phyloP scores from a whole-genome alignment of 2,113 vertebrate genomes.

The Micronycteris hirsuta region DNA sequence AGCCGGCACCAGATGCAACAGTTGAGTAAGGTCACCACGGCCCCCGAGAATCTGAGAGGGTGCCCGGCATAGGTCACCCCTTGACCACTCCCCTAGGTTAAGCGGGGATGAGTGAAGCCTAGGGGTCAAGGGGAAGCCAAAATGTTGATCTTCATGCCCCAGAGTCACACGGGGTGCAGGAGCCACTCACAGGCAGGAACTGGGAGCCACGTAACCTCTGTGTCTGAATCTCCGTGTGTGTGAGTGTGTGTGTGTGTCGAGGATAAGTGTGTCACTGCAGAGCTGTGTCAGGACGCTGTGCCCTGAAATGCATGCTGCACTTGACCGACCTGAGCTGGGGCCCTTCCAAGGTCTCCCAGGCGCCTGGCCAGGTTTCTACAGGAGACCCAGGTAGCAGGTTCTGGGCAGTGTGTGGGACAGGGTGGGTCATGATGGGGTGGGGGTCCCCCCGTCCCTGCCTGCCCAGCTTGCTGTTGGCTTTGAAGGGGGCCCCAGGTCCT shows the following conservation, averaged over 20 bases:
- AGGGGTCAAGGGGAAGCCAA: background rate
- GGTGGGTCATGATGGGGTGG: too few relatives aligned
- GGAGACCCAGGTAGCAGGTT: background rate
- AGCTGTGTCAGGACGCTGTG: background rate
- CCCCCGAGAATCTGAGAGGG: background rate
- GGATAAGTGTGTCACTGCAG: background rate
- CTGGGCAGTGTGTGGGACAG: background rate
- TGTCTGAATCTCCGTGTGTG: background rate
- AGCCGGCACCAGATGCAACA: background rate
- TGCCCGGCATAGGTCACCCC: background rate
- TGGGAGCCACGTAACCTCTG: background rate
- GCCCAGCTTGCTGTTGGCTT: background rate
- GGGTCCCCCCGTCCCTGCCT: background rate
- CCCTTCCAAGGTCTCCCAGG: background rate
- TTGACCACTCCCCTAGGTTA: background rate
- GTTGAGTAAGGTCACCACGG: background rate
- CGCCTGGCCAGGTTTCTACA: background rate
- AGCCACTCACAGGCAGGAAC: background rate
- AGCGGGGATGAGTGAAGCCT: fast-evolving
- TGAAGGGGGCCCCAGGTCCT: too few relatives aligned
- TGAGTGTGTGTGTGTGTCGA: background rate
- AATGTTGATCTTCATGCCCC: too few relatives aligned
- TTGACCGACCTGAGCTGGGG: background rate
- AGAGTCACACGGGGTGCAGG: background rate
- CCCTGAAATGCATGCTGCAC: background rate